Conservation (phyloP, 1,140 invertebrate species). For the Parapsyche elsis region DNA sequence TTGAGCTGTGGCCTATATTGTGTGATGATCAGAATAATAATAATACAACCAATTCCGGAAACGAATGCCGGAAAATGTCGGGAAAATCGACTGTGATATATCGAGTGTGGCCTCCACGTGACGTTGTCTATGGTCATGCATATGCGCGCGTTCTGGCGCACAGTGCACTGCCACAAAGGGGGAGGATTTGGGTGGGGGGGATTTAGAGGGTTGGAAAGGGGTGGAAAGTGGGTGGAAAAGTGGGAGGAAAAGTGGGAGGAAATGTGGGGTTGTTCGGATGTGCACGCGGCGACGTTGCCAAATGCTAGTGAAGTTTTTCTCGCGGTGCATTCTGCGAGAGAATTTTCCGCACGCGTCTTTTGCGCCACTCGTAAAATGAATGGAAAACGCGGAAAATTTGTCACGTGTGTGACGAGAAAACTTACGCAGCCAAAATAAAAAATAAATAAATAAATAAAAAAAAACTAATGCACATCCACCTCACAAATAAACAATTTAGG, state of each 20-base stretch:
- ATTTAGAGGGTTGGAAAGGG: too few relatives aligned
- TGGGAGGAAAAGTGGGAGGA: neutral
- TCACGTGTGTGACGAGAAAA: neutral
- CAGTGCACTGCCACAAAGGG: neutral
- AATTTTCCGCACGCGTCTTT: neutral
- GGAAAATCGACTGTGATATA: neutral
- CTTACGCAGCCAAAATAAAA: neutral
- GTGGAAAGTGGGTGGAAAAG: too few relatives aligned
- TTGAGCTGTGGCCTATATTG: too few relatives aligned
- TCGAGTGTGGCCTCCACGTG: constrained; percentile 4
- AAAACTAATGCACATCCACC: too few relatives aligned
- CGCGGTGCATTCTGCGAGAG: constrained; percentile 2
- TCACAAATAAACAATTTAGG: too few relatives aligned
- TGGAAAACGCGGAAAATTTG: constrained; percentile 17
- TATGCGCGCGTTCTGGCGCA: neutral
- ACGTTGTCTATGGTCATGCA: constrained; percentile 31
- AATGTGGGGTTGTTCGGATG: constrained; percentile 34
- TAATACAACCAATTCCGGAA: too few relatives aligned
- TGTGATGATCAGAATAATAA: too few relatives aligned
- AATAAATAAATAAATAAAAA: too few relatives aligned
- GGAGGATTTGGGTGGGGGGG: neutral
- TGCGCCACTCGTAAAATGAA: neutral
- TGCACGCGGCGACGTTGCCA: constrained; percentile 55
- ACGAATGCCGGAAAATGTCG: too few relatives aligned
- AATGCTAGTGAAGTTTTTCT: constrained; percentile 49